Conservation (phyloP, 2,113 vertebrate species). For the Morone chrysops region DNA sequence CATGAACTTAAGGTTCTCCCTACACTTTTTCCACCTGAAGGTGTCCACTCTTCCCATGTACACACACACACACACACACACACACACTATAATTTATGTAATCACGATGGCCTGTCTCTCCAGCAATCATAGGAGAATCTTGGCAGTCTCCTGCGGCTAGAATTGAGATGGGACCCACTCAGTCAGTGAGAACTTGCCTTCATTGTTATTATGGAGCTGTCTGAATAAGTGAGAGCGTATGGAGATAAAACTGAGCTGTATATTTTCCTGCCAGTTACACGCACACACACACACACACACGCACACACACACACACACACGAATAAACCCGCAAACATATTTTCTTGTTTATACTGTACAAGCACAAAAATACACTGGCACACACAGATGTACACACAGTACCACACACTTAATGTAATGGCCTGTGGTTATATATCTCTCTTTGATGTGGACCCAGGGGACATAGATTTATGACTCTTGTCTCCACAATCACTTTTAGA, state of each 20-base stretch:
- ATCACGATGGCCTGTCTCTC: slow-evolving; percentile 34
- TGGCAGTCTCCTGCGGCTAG: slow-evolving; percentile 21
- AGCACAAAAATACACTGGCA: slow-evolving; percentile 6
- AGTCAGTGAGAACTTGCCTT: slow-evolving; percentile 44
- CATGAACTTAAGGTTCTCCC: slow-evolving; percentile 13
- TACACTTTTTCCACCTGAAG: slow-evolving; percentile 5
- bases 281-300: slow-evolving; percentile 19
- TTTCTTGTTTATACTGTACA: slow-evolving; percentile 10
- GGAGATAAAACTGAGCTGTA: slow-evolving; percentile 49
- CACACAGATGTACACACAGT: slow-evolving; percentile 21
- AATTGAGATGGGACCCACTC: slow-evolving; percentile 33
- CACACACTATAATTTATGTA: slow-evolving; percentile 35
- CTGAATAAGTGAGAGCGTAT: slow-evolving; percentile 50
- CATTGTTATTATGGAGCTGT: slow-evolving; percentile 56
- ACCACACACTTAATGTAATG: slow-evolving; percentile 57
- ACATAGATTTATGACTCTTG: slow-evolving; percentile 77
- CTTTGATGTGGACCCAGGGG: slow-evolving; percentile 57
- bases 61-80: background rate
- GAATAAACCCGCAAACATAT: background rate
- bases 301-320: slow-evolving; percentile 19
- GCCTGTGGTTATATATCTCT: slow-evolving; percentile 62
- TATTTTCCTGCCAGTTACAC: slow-evolving; percentile 49
- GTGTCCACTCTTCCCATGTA: background rate
- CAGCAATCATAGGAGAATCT: slow-evolving; percentile 22
- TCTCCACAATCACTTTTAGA: slow-evolving; percentile 75